Base-by-base conservation (phyloP, 2,888 invertebrate species). In the Rhingia campestris region DNA sequence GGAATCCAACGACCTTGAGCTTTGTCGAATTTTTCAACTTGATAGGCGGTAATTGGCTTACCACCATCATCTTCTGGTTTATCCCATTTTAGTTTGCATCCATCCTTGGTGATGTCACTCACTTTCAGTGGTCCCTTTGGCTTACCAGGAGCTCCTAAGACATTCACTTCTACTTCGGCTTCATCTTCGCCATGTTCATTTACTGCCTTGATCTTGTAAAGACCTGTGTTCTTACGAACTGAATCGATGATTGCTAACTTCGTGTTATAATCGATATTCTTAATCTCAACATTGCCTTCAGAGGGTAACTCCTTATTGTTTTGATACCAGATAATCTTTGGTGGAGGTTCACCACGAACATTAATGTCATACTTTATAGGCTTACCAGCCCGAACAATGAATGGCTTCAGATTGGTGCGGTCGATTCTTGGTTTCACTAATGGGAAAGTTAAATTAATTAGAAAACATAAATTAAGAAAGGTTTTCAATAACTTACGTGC, bases 391-490 rank as follows among this genome's bases (percentile, higher is more conserved):
- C 98, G 96, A 10, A 99, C 95, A 9, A 95, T 95, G 54, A 97
- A 93, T 56, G 96, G 95, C 91, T 98, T 97, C 86, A 99, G 93
- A 91, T 98, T 98, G 3, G 98, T 97, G 87, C 98, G 95, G 92
- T 99, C 98, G 91, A 99, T 99, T 90, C 97, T 95, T 47, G 99
- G 99, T 92, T 99, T 98, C 91, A 99, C 98, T 98, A 89, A 47
- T 91, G 22, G 56, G 53, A 7, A 61, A 9, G n/a, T n/a, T n/a
- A n/a, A n/a, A n/a, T n/a, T n/a, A n/a, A n/a, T n/a, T n/a, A n/a
- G n/a, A n/a, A n/a, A n/a, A n/a, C n/a, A n/a, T n/a, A n/a, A n/a
- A n/a, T n/a, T n/a, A n/a, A n/a, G n/a, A n/a, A n/a, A n/a, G n/a
- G n/a, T n/a, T n/a, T 7, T 51, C 87, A 3, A 2, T 45, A 45